Conservation (phyloP, 2,797 vertebrate genomes). For the Argyrosomus regius region DNA sequence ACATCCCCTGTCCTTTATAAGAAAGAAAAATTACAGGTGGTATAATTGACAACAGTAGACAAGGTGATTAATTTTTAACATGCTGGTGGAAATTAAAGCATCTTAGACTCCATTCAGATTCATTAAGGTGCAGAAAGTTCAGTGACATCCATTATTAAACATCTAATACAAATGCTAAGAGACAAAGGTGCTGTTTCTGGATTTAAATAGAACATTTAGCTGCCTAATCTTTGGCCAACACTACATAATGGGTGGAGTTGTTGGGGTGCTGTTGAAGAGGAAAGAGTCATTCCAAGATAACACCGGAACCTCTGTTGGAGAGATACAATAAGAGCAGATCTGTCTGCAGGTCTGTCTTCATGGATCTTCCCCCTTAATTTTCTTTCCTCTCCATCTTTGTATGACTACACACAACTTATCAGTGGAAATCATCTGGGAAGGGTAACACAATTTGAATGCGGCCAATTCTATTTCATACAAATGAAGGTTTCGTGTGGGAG, state of each 20-base stretch:
- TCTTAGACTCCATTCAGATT: not conserved
- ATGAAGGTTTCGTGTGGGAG: conserved; percentile 34
- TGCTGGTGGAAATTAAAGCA: conserved; percentile 1
- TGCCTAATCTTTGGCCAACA: not conserved
- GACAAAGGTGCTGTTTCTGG: not conserved
- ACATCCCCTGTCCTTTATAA: not conserved
- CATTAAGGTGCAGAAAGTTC: not conserved
- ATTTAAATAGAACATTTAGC: conserved; percentile 3
- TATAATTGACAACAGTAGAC: not conserved
- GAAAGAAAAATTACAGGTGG: not conserved
- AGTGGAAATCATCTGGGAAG: conserved; percentile 37
- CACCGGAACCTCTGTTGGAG: not conserved
- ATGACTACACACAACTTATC: conserved; percentile 26
- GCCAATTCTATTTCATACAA: conserved; percentile 33
- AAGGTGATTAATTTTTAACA: not conserved
- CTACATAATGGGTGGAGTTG: not conserved
- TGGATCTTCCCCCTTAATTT: conserved; percentile 20
- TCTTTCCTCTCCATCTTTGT: conserved; percentile 21
- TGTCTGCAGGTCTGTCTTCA: conserved; percentile 2
- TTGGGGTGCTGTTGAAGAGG: not conserved
- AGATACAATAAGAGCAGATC: not conserved
- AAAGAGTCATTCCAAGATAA: not conserved
- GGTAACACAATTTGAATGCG: conserved; percentile 20
- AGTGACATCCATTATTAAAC: not conserved
- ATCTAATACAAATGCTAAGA: not conserved